Evolutionary conservation across 1,140 invertebrate species (phyloP), one percentile per base, ranked within the genome.

Genomic region (Neoseiulus cucumeris): DNA sequence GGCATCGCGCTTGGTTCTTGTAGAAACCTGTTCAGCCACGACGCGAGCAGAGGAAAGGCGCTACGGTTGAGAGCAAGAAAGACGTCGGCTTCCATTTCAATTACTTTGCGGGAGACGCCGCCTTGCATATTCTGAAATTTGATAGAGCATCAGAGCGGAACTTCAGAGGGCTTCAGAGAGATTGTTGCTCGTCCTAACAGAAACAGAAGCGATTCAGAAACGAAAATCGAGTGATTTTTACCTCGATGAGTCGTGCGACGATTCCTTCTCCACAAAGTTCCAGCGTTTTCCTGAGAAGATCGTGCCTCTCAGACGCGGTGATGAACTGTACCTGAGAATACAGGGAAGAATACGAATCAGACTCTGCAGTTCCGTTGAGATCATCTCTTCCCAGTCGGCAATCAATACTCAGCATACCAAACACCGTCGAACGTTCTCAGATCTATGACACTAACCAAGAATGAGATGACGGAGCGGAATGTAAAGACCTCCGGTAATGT

Each of bases 281-380:
- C 25, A 59, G 4, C 22, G 51, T 33, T 59, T 59, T 33, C 51
- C 33, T 59, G 1, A 59, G 25, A 25, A 59, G 14, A 4, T 25
- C 25, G 51, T 17, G 14, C 2, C 51, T 25, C 33, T 59, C 51
- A 6, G 51, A 59, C 22, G 51, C 51, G 33, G 25, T 59, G 14
- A 59, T 20, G 51, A 59, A 59, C 22, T 59, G 51, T 14, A 33
- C 33, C 51, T 59, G 51, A n/a, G 12, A 59, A 59, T n/a, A 33
- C 25, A 14, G 25, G 14, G 14, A 14, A 18, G 4, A 59, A 33
- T 20, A 5, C 42, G n/a, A 44, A 44, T 44, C n/a, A 44, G 12
- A 44, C n/a, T n/a, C 42, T 12, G n/a, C n/a, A 44, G 42, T 44
- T 44, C 42, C 12, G 42, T 44, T 44, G 42, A n/a, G 12, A n/a